A percentile compares a stretch with the other conserved stretches of the same genome.
These are phyloP conservation scores for Microtus richardsoni DNA, from an alignment of 2,113 vertebrate genomes.

Conservation along the genomic window DNA sequence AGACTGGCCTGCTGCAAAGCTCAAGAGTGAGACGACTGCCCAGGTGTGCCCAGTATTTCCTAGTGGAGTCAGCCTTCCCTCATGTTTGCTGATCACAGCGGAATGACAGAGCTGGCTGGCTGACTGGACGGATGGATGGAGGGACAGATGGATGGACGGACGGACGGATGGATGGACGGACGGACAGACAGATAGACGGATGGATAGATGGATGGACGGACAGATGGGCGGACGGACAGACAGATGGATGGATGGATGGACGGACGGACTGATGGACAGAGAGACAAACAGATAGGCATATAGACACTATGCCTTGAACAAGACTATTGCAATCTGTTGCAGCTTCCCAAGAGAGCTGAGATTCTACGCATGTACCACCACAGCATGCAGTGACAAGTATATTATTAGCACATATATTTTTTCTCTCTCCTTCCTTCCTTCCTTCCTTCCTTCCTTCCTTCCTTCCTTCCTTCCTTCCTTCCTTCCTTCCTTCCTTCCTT, in stretches of 20 bases:
- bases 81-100: not conserved
- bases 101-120: not conserved
- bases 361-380: not conserved
- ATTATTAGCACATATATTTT: not conserved
- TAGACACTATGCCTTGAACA: not conserved
- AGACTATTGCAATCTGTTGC: not conserved
- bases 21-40: not conserved
- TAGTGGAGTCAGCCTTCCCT: not conserved
- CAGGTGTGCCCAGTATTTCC: not conserved
- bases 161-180: not conserved
- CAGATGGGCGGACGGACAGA: not conserved
- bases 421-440: fast-evolving
- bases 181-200: no score
- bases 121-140: not conserved
- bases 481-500: no score
- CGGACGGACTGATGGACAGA: no score
- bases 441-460: no score
- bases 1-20: no score
- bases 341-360: not conserved
- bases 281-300: not conserved
- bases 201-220: no score
- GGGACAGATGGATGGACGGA: not conserved
- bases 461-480: fast-evolving
- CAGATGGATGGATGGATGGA: no score
- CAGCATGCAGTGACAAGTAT: not conserved